Conservation (phyloP, 2,113 vertebrate species). For the Zonotrichia leucophrys region DNA sequence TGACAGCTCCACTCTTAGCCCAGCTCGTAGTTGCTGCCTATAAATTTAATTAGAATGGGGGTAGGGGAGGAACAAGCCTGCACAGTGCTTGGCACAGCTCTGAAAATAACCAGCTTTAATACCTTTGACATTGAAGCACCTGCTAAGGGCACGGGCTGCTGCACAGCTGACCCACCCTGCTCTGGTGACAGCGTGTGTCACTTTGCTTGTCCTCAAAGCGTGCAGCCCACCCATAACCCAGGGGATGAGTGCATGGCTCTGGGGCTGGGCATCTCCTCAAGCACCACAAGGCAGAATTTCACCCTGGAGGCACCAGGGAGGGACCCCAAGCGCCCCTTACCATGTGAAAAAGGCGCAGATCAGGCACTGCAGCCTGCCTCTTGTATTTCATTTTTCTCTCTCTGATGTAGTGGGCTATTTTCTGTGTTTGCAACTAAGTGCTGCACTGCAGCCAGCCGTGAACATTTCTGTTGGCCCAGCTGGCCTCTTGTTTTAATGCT, state of each 20-base stretch:
- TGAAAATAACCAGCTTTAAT: slow-evolving; percentile 50
- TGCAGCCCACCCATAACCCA: neutral
- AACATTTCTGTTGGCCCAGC: slow-evolving; percentile 3
- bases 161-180: neutral
- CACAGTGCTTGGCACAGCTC: neutral
- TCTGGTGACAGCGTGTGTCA: neutral
- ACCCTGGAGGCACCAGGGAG: neutral
- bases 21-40: neutral
- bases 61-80: neutral
- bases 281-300: neutral
- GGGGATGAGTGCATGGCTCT: neutral
- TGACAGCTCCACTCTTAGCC: slow-evolving; percentile 21
- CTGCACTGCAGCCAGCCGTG: neutral
- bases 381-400: neutral
- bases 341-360: neutral
- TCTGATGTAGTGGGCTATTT: neutral
- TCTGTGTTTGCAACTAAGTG: neutral
- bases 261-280: neutral
- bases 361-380: neutral
- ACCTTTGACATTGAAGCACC: slow-evolving; percentile 48
- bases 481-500: neutral
- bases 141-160: slow-evolving; percentile 16
- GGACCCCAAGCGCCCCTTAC: neutral
- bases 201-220: neutral
- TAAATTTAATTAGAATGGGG: slow-evolving; percentile 48